Conservation (phyloP, 2,797 vertebrate species). For the Netta rufina region DNA sequence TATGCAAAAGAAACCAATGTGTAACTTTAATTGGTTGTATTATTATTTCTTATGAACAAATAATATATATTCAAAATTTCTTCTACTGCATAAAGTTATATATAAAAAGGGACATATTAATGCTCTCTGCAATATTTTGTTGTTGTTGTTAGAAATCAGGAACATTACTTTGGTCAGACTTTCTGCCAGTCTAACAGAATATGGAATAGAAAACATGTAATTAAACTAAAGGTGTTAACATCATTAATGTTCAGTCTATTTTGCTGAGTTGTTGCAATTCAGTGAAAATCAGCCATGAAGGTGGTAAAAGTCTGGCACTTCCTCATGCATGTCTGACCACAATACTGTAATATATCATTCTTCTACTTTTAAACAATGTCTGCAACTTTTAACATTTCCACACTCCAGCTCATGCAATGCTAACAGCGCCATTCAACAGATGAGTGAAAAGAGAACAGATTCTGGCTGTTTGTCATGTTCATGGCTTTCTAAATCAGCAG, state of each 20-base stretch:
- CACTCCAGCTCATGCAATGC: conserved; percentile 19
- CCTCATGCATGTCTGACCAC: not conserved
- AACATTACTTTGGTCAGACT: not conserved
- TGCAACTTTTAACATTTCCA: conserved; percentile 23
- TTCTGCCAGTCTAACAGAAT: not conserved
- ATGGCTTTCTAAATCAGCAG: conserved; percentile 60
- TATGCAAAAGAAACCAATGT: not conserved
- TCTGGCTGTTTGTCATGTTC: conserved; percentile 56
- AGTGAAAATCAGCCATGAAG: conserved; percentile 22
- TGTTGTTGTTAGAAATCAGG: not conserved
- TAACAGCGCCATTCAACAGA: conserved; percentile 14
- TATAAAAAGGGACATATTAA: not conserved
- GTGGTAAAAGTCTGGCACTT: conserved; percentile 17
- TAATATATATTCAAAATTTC: not conserved
- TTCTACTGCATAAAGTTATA: not conserved
- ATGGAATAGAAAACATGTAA: not conserved
- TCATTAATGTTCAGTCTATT: not conserved
- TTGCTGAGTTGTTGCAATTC: not conserved
- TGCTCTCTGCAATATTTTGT: not conserved
- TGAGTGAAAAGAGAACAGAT: conserved; percentile 60
- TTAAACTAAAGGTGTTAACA: not conserved
- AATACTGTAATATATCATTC: conserved; percentile 18
- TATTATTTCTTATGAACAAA: not conserved
- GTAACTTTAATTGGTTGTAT: not conserved
- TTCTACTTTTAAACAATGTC: conserved; percentile 26